phyloP scores from a whole-genome alignment of 2,113 vertebrate species.

The Struthidea cinerea region DNA sequence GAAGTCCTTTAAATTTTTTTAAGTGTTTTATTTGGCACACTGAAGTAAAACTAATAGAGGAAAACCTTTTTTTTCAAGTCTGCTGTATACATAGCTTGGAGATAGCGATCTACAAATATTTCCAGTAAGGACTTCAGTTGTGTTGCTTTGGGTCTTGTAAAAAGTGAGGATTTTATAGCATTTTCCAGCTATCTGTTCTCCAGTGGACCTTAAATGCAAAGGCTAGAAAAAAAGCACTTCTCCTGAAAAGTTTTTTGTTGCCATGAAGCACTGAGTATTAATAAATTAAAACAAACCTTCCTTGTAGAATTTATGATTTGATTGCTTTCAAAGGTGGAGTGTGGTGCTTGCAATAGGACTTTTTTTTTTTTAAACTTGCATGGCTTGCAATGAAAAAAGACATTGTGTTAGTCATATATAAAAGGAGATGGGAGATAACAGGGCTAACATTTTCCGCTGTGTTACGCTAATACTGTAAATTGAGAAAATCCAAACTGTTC shows the following conservation, averaged over 20 bases:
- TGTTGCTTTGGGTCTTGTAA: not conserved
- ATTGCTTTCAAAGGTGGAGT: not conserved
- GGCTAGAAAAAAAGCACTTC: not conserved
- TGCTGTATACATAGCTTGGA: not conserved
- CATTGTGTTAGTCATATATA: not conserved
- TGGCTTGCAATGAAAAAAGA: not conserved
- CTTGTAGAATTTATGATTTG: not conserved
- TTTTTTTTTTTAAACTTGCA: not conserved
- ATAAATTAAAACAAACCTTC: not conserved
- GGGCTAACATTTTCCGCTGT: not conserved
- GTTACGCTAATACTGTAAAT: not conserved
- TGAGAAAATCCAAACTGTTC: not conserved
- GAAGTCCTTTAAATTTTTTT: not conserved
- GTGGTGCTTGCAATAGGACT: not conserved
- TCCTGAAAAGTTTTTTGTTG: not conserved
- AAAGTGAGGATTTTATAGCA: not conserved
- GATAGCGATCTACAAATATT: slow-evolving; percentile 4
- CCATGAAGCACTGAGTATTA: not conserved
- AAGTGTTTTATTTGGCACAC: not conserved
- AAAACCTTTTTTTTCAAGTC: not conserved
- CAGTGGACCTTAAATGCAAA: not conserved
- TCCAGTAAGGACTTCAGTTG: not conserved
- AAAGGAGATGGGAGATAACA: not conserved
- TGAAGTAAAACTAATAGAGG: not conserved
- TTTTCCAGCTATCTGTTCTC: slow-evolving; percentile 7